Evolutionary conservation across 2,888 invertebrate species (phyloP).

Genomic region (Drosophila neutralis): DNA sequence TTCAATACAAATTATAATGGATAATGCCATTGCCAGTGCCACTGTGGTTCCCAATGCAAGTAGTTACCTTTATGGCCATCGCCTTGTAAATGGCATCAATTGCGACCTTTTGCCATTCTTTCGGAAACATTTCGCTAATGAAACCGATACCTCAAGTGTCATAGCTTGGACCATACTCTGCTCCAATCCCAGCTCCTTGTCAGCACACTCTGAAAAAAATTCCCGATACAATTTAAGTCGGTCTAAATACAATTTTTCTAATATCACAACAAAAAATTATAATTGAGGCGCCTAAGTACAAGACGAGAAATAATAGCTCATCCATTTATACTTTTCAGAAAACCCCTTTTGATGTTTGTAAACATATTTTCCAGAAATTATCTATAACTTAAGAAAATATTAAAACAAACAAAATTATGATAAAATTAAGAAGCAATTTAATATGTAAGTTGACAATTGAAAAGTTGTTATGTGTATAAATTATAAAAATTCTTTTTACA

Average conservation of each 20-base stretch:
- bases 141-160: constrained; percentile 79
- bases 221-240: background rate
- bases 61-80: constrained; percentile 48
- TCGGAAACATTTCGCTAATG: constrained; percentile 79
- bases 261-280: background rate
- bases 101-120: constrained; percentile 79
- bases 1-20: constrained; percentile 74
- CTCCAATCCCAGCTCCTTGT: constrained; percentile 45
- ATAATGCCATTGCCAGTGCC: constrained; percentile 27
- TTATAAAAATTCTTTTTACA: background rate
- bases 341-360: background rate
- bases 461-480: background rate
- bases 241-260: background rate
- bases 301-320: background rate
- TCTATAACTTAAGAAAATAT: background rate
- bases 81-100: constrained; percentile 77
- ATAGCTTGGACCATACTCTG: constrained; percentile 40
- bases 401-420: background rate
- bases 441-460: background rate
- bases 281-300: too few species aligned
- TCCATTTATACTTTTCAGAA: background rate
- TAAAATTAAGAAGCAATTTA: background rate
- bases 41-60: constrained; percentile 12
- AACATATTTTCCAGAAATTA: background rate
- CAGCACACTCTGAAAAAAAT: constrained; percentile 14